Evolutionary conservation across 2,113 vertebrate genomes (phyloP).

Genomic region (Corythoichthys haematopterus): DNA sequence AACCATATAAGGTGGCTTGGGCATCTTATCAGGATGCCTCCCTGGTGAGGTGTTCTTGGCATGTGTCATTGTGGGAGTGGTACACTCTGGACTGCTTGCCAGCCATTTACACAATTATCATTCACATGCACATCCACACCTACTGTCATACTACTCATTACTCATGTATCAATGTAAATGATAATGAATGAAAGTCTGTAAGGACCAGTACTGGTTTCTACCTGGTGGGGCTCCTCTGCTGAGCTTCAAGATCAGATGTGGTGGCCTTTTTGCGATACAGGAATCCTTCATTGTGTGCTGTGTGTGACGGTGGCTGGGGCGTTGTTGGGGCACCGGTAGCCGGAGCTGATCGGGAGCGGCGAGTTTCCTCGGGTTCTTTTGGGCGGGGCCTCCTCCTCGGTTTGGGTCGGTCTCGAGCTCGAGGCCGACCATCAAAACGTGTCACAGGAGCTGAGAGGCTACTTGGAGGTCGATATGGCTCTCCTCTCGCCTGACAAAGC

Average conservation of each 20-base stretch:
- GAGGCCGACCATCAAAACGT: conserved; percentile 81
- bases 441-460: conserved; percentile 82
- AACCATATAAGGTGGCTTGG: too few species aligned
- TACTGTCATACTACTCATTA: too few species aligned
- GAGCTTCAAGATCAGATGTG: conserved; percentile 77
- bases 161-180: too few species aligned
- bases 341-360: conserved; percentile 85
- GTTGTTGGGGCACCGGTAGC: conserved; percentile 78
- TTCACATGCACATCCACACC: too few species aligned
- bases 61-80: too few species aligned
- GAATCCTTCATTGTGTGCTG: conserved; percentile 83
- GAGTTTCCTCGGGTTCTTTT: conserved; percentile 80
- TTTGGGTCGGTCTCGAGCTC: conserved; percentile 86
- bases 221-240: conserved; percentile 88
- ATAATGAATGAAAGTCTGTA: too few species aligned
- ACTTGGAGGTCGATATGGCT: conserved; percentile 75
- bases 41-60: too few species aligned
- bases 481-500: conserved; percentile 63
- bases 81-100: too few species aligned
- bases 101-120: too few species aligned
- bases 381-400: conserved; percentile 86
- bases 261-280: conserved; percentile 83
- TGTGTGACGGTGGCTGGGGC: conserved; percentile 80
- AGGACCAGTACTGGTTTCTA: conserved; percentile 23
- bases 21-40: too few species aligned